Base-by-base conservation (phyloP, 2,888 invertebrate genomes). In the Lamproptera curius region DNA sequence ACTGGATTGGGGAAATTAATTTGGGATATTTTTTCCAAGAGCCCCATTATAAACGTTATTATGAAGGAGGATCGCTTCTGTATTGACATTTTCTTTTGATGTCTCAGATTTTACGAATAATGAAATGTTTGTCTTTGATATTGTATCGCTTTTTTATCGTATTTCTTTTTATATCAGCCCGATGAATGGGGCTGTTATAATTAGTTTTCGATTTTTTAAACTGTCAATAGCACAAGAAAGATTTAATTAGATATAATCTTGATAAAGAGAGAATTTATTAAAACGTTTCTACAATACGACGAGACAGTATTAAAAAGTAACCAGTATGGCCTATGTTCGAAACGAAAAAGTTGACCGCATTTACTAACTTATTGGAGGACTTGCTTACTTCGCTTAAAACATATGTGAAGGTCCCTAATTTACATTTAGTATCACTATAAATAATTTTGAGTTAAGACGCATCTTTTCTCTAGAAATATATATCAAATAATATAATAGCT, bases 81-180 rank as follows among this genome's bases (percentile, higher is more conserved):
- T 76, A 82, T 78, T 76, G 80, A 76, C 70, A 70, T 71, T 62
- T 64, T 60, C 69, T 70, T 82, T 85, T 84, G 82, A 84, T 73
- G 74, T 80, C 54, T 46, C 44, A 45, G 54, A 54, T 69, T 65
- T 65, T 59, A 9, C 31, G 74, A 64, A 80, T 81, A 79, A 81
- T 79, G 72, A 76, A 67, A 69, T 77, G 70, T 79, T 76, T 77
- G 74, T 78, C 73, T 81, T 81, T 76, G 74, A 78, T 67, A 74
- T 70, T 68, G 63, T 67, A 65, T 68, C 56, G 64, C 57, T 54
- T 59, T 56, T 60, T 60, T 59, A 56, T 55, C 56, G 46, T 9
- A 11, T 13, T 4, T 11, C 31, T 4, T 53, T 51, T 54, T 58
- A 53, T 51, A 54, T 15, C 5, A 33, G 16, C 61, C 66, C 65